phyloP scores from a whole-genome alignment of 2,797 vertebrate genomes.

The Hozukius guyotensis region DNA sequence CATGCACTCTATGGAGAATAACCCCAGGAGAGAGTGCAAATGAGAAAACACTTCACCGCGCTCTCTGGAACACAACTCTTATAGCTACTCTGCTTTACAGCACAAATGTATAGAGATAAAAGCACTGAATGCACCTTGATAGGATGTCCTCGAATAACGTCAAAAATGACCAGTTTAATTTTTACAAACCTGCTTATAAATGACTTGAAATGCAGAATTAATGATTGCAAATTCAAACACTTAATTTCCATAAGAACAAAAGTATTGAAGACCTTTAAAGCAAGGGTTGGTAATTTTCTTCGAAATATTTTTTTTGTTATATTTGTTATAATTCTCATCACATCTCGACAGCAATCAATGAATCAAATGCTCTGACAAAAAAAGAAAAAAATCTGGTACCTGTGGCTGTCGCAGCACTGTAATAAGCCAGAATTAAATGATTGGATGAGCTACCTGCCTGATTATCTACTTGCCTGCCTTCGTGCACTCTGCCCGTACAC shows the following conservation, averaged over 20 bases:
- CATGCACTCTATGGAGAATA: conserved; percentile 32
- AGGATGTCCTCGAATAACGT: rapidly evolving
- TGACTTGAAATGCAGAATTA: neutral
- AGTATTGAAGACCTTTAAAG: neutral
- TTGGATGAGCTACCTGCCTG: rapidly evolving
- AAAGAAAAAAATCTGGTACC: neutral
- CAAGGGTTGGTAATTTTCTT: neutral
- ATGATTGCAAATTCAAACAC: neutral
- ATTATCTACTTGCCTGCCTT: too few species aligned
- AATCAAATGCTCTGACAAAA: neutral
- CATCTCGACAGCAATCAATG: neutral
- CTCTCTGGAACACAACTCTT: conserved; percentile 18
- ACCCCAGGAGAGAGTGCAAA: conserved; percentile 42
- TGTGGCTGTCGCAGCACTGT: too few species aligned
- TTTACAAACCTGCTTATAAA: neutral
- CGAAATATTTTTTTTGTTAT: neutral
- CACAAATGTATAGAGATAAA: neutral
- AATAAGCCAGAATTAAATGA: rapidly evolving
- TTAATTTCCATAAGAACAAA: too few species aligned
- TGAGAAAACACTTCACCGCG: conserved; percentile 32
- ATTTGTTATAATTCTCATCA: neutral
- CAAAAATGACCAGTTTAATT: neutral
- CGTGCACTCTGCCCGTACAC: too few species aligned
- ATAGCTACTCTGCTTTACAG: neutral
- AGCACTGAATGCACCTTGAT: neutral